Evolutionary conservation across 2,888 invertebrate genomes (phyloP).

Genomic region (Microplitis manilae): DNA sequence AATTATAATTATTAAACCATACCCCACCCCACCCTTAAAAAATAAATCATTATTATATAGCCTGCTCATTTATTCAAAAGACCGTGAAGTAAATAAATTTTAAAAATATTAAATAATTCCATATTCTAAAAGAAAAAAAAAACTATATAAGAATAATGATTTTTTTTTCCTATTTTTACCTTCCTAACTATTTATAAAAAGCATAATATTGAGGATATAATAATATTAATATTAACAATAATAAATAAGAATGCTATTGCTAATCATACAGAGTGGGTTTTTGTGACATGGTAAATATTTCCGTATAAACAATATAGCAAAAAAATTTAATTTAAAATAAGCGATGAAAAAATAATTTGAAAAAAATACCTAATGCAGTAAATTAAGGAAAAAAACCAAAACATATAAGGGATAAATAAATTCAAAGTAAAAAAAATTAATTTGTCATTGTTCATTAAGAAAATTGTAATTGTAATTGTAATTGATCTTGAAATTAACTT

Average conservation of each 20-base stretch:
- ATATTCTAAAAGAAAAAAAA: conserved; percentile 5
- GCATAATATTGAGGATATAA: conserved; percentile 71
- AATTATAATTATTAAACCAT: conserved; percentile 11
- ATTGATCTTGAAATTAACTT: conserved; percentile 18
- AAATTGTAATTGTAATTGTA: conserved; percentile 34
- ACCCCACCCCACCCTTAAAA: conserved; percentile 16
- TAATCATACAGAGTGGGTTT: conserved; percentile 72
- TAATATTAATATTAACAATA: conserved; percentile 72
- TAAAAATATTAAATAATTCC: not conserved
- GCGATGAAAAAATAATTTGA: not conserved
- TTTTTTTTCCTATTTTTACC: conserved; percentile 42
- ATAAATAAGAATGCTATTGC: conserved; percentile 69
- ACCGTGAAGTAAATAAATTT: conserved; percentile 28
- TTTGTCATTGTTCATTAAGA: conserved; percentile 37
- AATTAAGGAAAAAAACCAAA: conserved; percentile 31
- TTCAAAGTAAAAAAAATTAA: conserved; percentile 42
- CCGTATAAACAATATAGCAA: conserved; percentile 58
- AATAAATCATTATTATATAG: conserved; percentile 49
- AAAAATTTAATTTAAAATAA: conserved; percentile 27
- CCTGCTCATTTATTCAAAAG: conserved; percentile 30
- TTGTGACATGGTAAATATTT: conserved; percentile 70
- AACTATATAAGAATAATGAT: conserved; percentile 6
- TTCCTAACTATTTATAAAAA: conserved; percentile 68
- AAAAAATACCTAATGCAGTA: conserved; percentile 38
- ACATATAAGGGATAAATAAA: conserved; percentile 35